A percentile compares a stretch with the other conserved stretches of the same genome.
phyloP scores from a whole-genome alignment of 2,797 vertebrate species.

The Pitangus sulphuratus region DNA sequence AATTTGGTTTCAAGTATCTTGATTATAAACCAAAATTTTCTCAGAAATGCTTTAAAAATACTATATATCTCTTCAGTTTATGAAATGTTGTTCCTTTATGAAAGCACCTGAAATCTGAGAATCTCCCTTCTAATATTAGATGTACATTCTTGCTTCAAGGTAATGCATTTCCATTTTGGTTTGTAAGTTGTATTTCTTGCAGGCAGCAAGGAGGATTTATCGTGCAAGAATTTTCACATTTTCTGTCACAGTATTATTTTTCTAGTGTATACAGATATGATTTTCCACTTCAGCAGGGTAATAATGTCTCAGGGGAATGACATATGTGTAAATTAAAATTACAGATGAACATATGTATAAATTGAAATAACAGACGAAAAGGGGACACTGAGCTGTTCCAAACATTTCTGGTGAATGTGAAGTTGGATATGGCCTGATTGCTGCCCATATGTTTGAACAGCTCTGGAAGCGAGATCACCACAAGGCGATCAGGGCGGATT shows the following conservation, averaged over 20 bases:
- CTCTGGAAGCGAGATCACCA: not conserved
- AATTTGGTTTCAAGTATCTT: not conserved
- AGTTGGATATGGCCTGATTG: not conserved
- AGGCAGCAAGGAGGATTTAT: not conserved
- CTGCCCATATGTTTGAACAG: conserved; percentile 45
- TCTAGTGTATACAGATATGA: not conserved
- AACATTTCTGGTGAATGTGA: not conserved
- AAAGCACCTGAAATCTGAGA: not conserved
- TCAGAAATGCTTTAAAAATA: not conserved
- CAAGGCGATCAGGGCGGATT: conserved; percentile 42
- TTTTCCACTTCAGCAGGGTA: not conserved
- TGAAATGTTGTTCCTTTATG: not conserved
- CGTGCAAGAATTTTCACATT: not conserved
- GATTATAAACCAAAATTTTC: not conserved
- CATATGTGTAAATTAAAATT: not conserved
- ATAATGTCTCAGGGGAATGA: not conserved
- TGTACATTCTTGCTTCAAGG: not conserved
- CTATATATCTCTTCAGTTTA: not conserved
- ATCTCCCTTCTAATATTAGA: not conserved
- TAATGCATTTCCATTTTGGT: not conserved
- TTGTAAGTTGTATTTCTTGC: not conserved
- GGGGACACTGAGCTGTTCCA: not conserved
- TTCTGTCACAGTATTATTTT: not conserved
- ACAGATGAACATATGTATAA: not conserved
- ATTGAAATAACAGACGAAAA: not conserved